These are phyloP conservation scores for Tethya wilhelma DNA, from an alignment of 37 sponge, comb jelly and placozoan genomes.

Conservation along the genomic window DNA sequence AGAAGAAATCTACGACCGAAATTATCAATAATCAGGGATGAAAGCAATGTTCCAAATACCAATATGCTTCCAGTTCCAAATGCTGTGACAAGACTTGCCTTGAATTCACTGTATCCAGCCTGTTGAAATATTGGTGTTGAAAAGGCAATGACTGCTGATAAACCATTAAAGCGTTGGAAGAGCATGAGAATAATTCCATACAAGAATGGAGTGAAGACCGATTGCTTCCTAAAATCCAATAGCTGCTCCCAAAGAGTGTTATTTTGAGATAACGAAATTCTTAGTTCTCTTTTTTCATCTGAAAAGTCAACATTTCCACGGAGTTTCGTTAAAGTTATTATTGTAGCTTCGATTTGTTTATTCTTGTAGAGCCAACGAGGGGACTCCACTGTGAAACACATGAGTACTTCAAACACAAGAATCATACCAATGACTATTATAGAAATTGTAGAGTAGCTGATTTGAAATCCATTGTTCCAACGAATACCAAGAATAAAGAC, in stretches of 20 bases:
- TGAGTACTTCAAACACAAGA: conserved; percentile 43
- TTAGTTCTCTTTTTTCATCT: conserved; percentile 40
- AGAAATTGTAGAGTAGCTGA: too few species aligned
- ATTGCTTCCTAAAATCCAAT: conserved; percentile 13
- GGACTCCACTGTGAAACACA: conserved; percentile 68
- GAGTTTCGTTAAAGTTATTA: conserved; percentile 28
- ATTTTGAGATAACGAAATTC: neutral
- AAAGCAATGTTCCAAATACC: conserved; percentile 50
- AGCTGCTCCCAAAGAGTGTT: conserved; percentile 17
- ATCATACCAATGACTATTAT: conserved; percentile 51
- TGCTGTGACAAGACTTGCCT: conserved; percentile 20
- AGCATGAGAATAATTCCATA: conserved; percentile 53
- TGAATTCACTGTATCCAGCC: conserved; percentile 3
- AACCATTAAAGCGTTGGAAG: conserved; percentile 82
- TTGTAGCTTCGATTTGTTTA: conserved; percentile 1
- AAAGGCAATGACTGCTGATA: conserved; percentile 73
- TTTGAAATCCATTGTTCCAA: too few species aligned
- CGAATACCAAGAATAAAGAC: too few species aligned
- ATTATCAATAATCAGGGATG: conserved; percentile 70
- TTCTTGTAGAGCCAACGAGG: conserved; percentile 72
- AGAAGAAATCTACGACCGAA: conserved; percentile 71
- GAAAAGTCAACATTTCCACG: conserved; percentile 48
- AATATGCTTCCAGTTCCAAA: conserved; percentile 52
- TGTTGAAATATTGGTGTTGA: conserved; percentile 45
- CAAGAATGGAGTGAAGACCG: conserved; percentile 39